Base-by-base conservation (phyloP, 2,113 vertebrate genomes). In the Nerophis lumbriciformis region DNA sequence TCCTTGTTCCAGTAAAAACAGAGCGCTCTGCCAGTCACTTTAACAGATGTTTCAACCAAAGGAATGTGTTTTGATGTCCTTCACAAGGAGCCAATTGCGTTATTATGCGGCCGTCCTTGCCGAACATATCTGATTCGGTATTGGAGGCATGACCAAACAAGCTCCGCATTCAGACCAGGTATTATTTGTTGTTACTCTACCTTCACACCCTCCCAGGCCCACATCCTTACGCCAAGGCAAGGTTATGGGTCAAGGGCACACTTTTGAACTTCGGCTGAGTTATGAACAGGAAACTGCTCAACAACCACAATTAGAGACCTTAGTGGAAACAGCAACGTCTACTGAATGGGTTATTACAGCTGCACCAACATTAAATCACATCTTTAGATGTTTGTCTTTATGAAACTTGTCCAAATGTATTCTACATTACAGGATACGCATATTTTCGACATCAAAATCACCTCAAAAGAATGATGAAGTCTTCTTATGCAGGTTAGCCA, bases 11-110 rank as follows among this genome's bases (percentile, higher is more conserved):
- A 39, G 38, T 28, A 61, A 55, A 68, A 61, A 72, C 48, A 53
- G 1, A 66, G 54, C 14, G 4, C 59, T 53, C 4, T 10, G 4
- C 9, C 45, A 66, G 59, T 68, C 21, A 68, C 54, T 77, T 61
- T 14, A 48, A 56, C 61, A 62, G 39, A 64, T 16, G 0, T 6
- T 65, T 44, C 56, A 55, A 64, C 71, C 38, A 68, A 11, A 59
- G 52, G 28, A 65, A 63, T 66, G 52, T 69, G 57, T 72, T 77
- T 51, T 50, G 61, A 67, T 65, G 69, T 75, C 61, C 58, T 71
- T 76, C 38, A 48, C 56, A 55, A 57, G 63, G 65, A 63, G 53
- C 37, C 37, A 48, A 15, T 39, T 66, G 6, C 69, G 82, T 77
- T 73, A 75, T 75, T 78, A 57, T 68, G 54, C 0, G 6, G 59